Conservation (phyloP, 2,888 invertebrate genomes). For the Teleogryllus oceanicus region DNA sequence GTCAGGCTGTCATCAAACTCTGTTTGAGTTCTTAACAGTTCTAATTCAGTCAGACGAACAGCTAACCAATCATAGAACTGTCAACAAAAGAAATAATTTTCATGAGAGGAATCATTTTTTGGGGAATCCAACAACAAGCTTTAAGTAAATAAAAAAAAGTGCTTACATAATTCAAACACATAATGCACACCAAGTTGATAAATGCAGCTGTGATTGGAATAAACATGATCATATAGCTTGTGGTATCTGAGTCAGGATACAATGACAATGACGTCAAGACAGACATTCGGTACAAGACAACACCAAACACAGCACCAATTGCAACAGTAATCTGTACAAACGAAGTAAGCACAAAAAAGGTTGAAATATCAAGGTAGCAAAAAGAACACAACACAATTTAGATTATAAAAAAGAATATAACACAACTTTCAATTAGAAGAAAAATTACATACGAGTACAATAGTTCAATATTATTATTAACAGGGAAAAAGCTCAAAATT, state of each 20-base stretch:
- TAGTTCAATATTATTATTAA: no score
- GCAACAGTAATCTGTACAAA: slow-evolving; percentile 60
- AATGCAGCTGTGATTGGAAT: slow-evolving; percentile 72
- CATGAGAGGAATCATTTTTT: background rate
- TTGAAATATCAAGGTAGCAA: background rate
- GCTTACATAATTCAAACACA: slow-evolving; percentile 64
- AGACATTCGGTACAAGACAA: slow-evolving; percentile 73
- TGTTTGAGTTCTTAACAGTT: slow-evolving; percentile 74
- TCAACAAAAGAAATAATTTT: slow-evolving; percentile 27
- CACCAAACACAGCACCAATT: slow-evolving; percentile 68
- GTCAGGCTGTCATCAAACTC: slow-evolving; percentile 84
- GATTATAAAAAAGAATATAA: no score
- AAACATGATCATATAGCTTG: slow-evolving; percentile 61
- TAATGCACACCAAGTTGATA: slow-evolving; percentile 73
- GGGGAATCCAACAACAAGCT: background rate
- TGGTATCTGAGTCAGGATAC: slow-evolving; percentile 49
- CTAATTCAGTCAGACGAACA: slow-evolving; percentile 66
- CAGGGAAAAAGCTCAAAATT: no score
- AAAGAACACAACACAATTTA: background rate
- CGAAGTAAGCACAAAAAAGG: background rate
- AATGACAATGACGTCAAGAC: slow-evolving; percentile 58
- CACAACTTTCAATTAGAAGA: no score
- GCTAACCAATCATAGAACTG: slow-evolving; percentile 61
- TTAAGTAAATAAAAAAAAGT: background rate
- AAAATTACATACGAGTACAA: no score